Percentiles rank a stretch among this genome's conserved stretches.
These are phyloP conservation scores for Lycaon pictus DNA, from an alignment of 2,113 vertebrate species.

Conservation along the genomic window DNA sequence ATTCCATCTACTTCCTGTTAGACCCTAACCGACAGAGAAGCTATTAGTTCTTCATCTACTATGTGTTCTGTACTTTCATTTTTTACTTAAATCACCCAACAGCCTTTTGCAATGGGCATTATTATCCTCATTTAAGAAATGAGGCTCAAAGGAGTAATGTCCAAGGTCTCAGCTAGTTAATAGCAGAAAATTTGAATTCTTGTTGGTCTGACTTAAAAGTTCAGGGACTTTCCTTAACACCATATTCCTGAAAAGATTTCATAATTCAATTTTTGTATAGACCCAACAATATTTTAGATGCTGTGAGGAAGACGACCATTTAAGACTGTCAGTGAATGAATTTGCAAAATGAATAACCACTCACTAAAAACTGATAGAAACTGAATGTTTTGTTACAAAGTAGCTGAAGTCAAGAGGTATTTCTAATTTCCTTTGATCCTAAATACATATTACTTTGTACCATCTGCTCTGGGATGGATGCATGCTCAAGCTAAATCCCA, in stretches of 20 bases:
- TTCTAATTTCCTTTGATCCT: neutral
- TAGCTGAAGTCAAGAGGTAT: conserved; percentile 8
- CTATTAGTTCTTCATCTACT: neutral
- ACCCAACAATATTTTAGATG: conserved; percentile 17
- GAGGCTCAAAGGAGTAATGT: conserved; percentile 13
- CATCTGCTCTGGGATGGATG: neutral
- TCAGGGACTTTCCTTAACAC: neutral
- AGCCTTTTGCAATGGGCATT: neutral
- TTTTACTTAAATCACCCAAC: neutral
- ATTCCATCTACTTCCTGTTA: neutral
- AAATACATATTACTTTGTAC: neutral
- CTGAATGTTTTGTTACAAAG: neutral
- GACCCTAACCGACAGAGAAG: neutral
- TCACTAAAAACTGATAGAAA: conserved; percentile 16
- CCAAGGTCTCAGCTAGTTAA: neutral
- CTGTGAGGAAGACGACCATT: neutral
- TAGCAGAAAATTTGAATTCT: conserved; percentile 40
- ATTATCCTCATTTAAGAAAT: conserved; percentile 46
- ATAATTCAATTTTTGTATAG: conserved; percentile 16
- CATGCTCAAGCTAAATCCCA: neutral
- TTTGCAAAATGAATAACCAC: neutral
- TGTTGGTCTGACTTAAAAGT: conserved; percentile 29
- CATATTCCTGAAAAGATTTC: conserved; percentile 3
- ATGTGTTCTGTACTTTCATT: neutral
- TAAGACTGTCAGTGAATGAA: conserved; percentile 7